These are phyloP conservation scores for Neolamprologus cancellatus DNA, from an alignment of 2,113 vertebrate species.

Conservation along the genomic window DNA sequence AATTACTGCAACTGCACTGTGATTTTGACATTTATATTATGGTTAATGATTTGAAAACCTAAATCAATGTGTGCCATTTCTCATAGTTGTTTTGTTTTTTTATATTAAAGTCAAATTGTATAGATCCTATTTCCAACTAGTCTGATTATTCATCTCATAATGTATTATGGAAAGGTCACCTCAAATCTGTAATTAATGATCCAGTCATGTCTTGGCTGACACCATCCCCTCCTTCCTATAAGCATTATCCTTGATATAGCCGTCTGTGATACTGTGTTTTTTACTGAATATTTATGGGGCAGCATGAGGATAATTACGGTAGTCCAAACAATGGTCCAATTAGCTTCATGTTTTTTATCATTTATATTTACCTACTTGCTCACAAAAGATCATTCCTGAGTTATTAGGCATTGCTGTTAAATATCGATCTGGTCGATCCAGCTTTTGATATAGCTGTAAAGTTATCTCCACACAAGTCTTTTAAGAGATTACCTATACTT, in stretches of 20 bases:
- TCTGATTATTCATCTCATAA: neutral
- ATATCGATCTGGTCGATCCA: neutral
- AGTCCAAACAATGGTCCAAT: neutral
- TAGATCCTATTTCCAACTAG: neutral
- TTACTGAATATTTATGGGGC: neutral
- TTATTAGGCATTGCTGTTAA: neutral
- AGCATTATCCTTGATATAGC: neutral
- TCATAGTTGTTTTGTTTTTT: neutral
- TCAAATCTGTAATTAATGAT: neutral
- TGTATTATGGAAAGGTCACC: neutral
- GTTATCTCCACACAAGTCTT: neutral
- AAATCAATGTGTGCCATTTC: neutral
- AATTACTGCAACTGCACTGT: neutral
- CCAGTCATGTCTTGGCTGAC: neutral
- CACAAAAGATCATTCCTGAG: neutral
- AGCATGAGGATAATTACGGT: neutral
- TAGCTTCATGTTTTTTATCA: neutral
- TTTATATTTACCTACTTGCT: neutral
- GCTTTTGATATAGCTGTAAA: neutral
- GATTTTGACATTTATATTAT: neutral
- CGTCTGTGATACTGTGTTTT: neutral
- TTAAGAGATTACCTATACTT: neutral
- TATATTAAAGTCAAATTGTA: neutral
- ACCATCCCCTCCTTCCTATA: neutral
- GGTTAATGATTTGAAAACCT: neutral